Percentiles rank a stretch among this genome's conserved stretches.
These are phyloP conservation scores for Tinea semifulvella DNA, from an alignment of 2,888 invertebrate species.

Conservation along the genomic window DNA sequence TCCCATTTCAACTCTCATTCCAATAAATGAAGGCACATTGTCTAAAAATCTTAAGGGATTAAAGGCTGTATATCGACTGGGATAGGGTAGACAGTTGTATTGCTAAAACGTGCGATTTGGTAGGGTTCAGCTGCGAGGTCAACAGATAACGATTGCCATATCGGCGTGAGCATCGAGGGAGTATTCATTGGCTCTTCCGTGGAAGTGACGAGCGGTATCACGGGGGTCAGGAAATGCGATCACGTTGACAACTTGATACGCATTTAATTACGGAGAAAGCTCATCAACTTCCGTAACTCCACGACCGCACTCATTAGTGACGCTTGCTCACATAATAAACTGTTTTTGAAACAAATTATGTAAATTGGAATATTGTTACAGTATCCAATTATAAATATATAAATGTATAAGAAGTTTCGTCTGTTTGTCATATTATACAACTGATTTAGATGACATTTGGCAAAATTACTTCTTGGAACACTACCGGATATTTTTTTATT, in stretches of 20 bases:
- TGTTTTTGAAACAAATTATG: no score
- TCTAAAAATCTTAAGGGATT: slow-evolving; percentile 10
- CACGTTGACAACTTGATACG: slow-evolving; percentile 6
- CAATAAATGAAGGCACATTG: slow-evolving; percentile 13
- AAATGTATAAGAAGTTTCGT: no score
- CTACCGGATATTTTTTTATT: no score
- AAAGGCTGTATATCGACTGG: slow-evolving; percentile 5
- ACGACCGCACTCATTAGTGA: no score
- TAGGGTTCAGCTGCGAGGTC: slow-evolving; percentile 11
- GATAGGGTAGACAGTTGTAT: slow-evolving; percentile 8
- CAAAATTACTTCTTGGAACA: no score
- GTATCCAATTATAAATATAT: no score
- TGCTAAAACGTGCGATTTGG: slow-evolving; percentile 10
- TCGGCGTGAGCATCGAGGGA: slow-evolving; percentile 13
- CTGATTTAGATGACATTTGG: no score
- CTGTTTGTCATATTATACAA: no score
- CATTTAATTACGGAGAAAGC: slow-evolving; percentile 2
- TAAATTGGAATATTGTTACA: no score
- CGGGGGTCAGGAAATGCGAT: slow-evolving; percentile 12
- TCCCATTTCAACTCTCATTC: slow-evolving; percentile 11
- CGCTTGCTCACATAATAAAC: no score
- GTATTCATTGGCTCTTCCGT: slow-evolving; percentile 16
- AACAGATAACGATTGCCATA: slow-evolving; percentile 15
- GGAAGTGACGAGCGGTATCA: slow-evolving; percentile 13
- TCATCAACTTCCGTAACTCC: no score